These are phyloP conservation scores for Caenorhabditis drosophilae DNA, from an alignment of 2,888 invertebrate genomes.

Conservation along the genomic window DNA sequence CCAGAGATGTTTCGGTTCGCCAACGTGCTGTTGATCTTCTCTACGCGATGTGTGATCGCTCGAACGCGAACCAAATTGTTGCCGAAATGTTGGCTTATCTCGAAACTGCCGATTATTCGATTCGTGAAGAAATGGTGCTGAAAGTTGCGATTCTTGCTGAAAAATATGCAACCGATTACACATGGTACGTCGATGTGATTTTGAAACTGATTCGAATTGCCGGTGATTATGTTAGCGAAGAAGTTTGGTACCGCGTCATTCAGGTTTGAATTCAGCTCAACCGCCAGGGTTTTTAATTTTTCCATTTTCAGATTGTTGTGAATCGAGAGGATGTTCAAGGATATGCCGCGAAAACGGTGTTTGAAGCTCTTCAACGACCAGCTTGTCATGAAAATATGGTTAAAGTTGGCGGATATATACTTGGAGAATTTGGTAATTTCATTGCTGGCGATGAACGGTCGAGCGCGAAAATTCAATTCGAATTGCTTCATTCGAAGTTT, in stretches of 20 bases:
- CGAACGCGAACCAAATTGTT: constrained; percentile 98
- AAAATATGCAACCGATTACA: constrained; percentile 98
- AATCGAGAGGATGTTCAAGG: constrained; percentile 99
- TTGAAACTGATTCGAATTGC: constrained; percentile 97
- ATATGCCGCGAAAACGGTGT: constrained; percentile 98
- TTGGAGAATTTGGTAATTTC: constrained; percentile 98
- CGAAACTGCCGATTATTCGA: constrained; percentile 98
- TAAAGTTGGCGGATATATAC: constrained; percentile 97
- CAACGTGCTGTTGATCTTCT: constrained; percentile 96
- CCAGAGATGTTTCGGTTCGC: constrained; percentile 76
- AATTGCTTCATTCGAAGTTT: constrained; percentile 96
- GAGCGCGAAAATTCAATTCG: constrained; percentile 93
- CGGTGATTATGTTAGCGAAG: constrained; percentile 98
- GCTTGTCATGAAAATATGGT: constrained; percentile 99
- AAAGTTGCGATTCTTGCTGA: constrained; percentile 99
- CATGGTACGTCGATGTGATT: constrained; percentile 93
- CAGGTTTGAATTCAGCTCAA: too few species aligned
- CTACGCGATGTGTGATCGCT: constrained; percentile 99
- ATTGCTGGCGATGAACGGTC: constrained; percentile 98
- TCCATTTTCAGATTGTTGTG: constrained; percentile 85
- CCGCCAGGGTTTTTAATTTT: not conserved
- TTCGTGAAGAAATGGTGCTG: constrained; percentile 97
- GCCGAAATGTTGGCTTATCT: constrained; percentile 98
- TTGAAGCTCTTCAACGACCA: constrained; percentile 85
- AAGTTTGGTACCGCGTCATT: constrained; percentile 99